Percentiles rank a stretch among this genome's conserved stretches.
These are phyloP conservation scores for Alcis repandata DNA, from an alignment of 2,888 invertebrate genomes.

Conservation along the genomic window DNA sequence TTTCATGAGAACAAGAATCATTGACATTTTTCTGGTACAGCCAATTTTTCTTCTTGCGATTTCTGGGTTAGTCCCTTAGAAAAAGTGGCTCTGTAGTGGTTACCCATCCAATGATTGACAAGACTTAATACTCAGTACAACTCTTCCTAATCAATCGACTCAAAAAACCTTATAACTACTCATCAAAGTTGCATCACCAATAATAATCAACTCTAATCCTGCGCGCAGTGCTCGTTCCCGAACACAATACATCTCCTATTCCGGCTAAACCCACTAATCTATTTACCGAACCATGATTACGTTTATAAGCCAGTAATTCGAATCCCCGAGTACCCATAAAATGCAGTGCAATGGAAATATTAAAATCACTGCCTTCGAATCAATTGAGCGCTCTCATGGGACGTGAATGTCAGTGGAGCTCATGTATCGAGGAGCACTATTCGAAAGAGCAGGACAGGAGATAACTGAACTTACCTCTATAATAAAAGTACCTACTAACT, in stretches of 20 bases:
- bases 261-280: conserved; percentile 5
- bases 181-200: background rate
- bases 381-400: conserved; percentile 4
- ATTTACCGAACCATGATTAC: conserved; percentile 14
- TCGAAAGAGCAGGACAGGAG: background rate
- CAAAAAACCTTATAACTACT: background rate
- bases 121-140: no score
- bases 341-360: conserved; percentile 7
- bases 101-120: no score
- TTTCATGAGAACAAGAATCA: no score
- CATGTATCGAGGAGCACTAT: background rate
- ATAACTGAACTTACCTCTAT: no score
- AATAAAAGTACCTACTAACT: no score
- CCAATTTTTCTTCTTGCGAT: no score
- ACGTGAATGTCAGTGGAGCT: conserved; percentile 5
- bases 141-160: no score
- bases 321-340: conserved; percentile 14
- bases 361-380: conserved; percentile 17
- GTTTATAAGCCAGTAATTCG: conserved; percentile 5
- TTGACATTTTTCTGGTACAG: no score
- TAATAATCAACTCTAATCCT: background rate
- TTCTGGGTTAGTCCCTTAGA: no score
- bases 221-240: background rate
- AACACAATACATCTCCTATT: background rate
- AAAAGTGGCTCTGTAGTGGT: no score